These are phyloP conservation scores for Steatocranus sp. DNA, from an alignment of 2,797 vertebrate species.

Conservation along the genomic window DNA sequence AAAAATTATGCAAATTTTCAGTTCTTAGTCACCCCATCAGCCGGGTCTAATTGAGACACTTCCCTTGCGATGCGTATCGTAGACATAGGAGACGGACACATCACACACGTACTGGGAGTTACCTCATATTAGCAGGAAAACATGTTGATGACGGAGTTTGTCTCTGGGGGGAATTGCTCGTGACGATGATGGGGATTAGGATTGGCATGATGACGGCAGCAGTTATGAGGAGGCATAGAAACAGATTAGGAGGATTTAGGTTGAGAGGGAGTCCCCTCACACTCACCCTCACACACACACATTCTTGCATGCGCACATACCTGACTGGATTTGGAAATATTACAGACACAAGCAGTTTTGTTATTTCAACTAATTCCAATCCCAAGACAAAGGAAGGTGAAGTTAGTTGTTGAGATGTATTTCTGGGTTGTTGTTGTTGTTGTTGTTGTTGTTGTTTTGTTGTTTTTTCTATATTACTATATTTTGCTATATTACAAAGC, in stretches of 20 bases:
- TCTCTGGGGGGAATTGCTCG: conserved; percentile 32
- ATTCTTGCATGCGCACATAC: conserved; percentile 1
- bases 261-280: conserved; percentile 53
- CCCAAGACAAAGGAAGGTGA: not conserved
- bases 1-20: not conserved
- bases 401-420: not conserved
- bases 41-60: not conserved
- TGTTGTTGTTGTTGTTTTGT: not conserved
- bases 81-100: not conserved
- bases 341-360: conserved; percentile 6
- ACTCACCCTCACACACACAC: not conserved
- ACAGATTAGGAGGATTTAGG: conserved; percentile 58
- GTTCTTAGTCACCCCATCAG: not conserved
- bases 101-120: conserved; percentile 16
- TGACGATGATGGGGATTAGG: conserved; percentile 53
- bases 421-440: not conserved
- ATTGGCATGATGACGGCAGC: conserved; percentile 52
- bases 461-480: not conserved
- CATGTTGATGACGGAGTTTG: conserved; percentile 9
- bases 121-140: conserved; percentile 14
- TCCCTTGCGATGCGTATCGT: not conserved
- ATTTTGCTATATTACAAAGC: not conserved
- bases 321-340: conserved; percentile 43
- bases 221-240: conserved; percentile 38
- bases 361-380: conserved; percentile 12